Evolutionary conservation across 2,797 vertebrate genomes (phyloP), one percentile per base, ranked within the genome.

Genomic region (Tragopan temminckii): DNA sequence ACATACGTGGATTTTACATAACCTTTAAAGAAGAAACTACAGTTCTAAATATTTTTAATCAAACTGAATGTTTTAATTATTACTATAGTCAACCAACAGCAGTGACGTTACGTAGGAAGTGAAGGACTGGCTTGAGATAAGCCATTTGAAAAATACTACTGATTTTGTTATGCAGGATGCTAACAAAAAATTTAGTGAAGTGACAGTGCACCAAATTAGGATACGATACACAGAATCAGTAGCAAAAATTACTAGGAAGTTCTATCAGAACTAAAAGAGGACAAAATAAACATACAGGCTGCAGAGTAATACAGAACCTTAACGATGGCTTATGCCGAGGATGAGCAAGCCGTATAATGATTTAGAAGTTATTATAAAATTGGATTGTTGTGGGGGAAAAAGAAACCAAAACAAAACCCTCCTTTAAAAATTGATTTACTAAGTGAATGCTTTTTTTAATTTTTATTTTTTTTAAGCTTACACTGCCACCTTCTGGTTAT

Each of bases 401-500:
- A 46, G 45, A 46, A 46, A 46, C 45, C 45, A 46, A 46, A 70
- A 25, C 46, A 70, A 77, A 4, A 11, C 9, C 25, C 17, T 29
- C 40, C 57, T 69, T 94, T 50, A 89, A 66, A 93, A 95, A 21
- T 15, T 5, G 17, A 61, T 23, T 85, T 43, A 5, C 27, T 4
- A 20, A 3, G 4, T 4, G 36, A 83, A 59, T 2, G 5, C 6
- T 5, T 52, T 29, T 3, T 2, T 62, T 52, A 82, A 75, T 92
- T 74, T 50, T 85, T 69, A 91, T 74, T 53, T 92, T 75, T 40
- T 86, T 70, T 20, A 55, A 93, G 96, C 97, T 52, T 97, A 36
- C 89, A 97, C 96, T 98, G 98, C 98, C 98, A 98, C 96, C 98
- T 98, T 80, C 98, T 98, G 98, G 98, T 75, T 80, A 2, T 3